phyloP scores from a whole-genome alignment of 37 sponge, comb jelly and placozoan genomes.

The Halisarca cf. caerulea region DNA sequence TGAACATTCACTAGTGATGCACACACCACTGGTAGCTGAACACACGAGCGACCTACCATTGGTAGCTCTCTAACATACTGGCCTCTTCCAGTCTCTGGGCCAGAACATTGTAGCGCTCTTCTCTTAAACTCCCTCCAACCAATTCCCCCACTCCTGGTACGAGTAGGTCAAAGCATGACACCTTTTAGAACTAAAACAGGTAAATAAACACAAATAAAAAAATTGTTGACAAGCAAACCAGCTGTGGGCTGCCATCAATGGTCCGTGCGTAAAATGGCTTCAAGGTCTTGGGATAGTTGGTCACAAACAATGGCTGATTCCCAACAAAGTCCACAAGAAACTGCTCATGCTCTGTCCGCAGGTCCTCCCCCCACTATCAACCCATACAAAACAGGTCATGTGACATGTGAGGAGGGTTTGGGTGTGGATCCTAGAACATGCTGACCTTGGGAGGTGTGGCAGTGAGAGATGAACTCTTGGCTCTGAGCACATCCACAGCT shows the following conservation, averaged over 20 bases:
- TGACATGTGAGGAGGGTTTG: too few relatives aligned
- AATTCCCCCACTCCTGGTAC: slow-evolving; percentile 63
- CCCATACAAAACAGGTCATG: too few relatives aligned
- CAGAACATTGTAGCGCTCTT: slow-evolving; percentile 42
- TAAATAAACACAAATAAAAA: background rate
- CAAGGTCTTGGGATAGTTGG: slow-evolving; percentile 71
- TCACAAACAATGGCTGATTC: slow-evolving; percentile 76
- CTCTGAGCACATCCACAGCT: slow-evolving; percentile 49
- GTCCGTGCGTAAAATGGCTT: slow-evolving; percentile 88
- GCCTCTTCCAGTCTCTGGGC: slow-evolving; percentile 2
- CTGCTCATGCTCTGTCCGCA: slow-evolving; percentile 74
- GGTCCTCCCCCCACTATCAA: slow-evolving; percentile 79
- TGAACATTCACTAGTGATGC: too few relatives aligned
- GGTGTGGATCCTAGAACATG: too few relatives aligned
- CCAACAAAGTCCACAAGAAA: slow-evolving; percentile 49
- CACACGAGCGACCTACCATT: slow-evolving; percentile 19
- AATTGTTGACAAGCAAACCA: background rate
- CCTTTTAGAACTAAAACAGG: background rate
- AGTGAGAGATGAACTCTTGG: background rate
- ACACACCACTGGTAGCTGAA: too few relatives aligned
- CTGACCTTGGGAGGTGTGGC: too few relatives aligned
- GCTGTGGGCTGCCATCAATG: slow-evolving; percentile 10
- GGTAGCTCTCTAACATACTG: slow-evolving; percentile 21
- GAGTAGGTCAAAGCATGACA: slow-evolving; percentile 51
- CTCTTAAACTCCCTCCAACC: slow-evolving; percentile 59